Conservation (phyloP, 2,113 vertebrate genomes). For the Petromus typicus region DNA sequence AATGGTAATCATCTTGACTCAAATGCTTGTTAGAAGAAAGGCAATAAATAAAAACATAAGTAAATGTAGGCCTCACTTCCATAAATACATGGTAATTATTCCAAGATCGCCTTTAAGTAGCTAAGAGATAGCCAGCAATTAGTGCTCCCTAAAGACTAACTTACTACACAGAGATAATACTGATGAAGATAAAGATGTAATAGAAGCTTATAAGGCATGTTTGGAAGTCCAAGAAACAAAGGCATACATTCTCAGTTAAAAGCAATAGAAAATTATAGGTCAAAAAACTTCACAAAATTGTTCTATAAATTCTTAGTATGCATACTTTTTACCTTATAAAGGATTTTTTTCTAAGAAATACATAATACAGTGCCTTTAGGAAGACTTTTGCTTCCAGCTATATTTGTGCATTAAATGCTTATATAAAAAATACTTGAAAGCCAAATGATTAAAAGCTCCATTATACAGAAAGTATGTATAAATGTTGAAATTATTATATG, state of each 20-base stretch:
- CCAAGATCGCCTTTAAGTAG: slow-evolving; percentile 66
- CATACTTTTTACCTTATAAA: background rate
- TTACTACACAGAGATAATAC: slow-evolving; percentile 59
- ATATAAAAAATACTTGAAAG: slow-evolving; percentile 60
- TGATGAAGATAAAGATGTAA: slow-evolving; percentile 57
- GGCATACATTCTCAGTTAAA: slow-evolving; percentile 40
- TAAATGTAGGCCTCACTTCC: slow-evolving; percentile 71
- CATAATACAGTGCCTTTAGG: background rate
- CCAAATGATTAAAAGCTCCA: slow-evolving; percentile 72
- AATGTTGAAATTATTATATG: slow-evolving; percentile 79
- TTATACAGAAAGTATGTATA: slow-evolving; percentile 71
- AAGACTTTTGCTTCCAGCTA: slow-evolving; percentile 36
- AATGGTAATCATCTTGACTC: slow-evolving; percentile 52
- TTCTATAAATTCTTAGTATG: slow-evolving; percentile 61
- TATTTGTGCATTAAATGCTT: slow-evolving; percentile 27
- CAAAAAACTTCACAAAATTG: slow-evolving; percentile 23
- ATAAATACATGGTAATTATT: slow-evolving; percentile 75
- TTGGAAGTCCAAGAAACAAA: slow-evolving; percentile 59
- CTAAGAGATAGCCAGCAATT: slow-evolving; percentile 68
- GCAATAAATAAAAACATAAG: slow-evolving; percentile 79
- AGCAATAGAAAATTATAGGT: slow-evolving; percentile 54
- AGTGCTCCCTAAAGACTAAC: slow-evolving; percentile 62
- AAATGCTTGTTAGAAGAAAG: slow-evolving; percentile 70
- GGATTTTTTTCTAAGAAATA: slow-evolving; percentile 20
- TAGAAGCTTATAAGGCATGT: background rate